These are phyloP conservation scores for Trichonephila inaurata DNA, from an alignment of 1,140 invertebrate genomes.

Conservation along the genomic window DNA sequence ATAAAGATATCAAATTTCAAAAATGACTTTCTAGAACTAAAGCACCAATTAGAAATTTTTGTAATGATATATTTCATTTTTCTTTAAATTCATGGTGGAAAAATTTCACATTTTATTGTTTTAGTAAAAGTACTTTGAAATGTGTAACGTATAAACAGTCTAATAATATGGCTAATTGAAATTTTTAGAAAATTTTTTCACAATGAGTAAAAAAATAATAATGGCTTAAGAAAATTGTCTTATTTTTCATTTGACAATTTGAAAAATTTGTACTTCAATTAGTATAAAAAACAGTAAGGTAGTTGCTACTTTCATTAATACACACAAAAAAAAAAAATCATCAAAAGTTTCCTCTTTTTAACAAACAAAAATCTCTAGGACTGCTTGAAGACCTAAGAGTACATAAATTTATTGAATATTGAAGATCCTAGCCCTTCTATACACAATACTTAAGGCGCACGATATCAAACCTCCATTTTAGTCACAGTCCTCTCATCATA, in stretches of 20 bases:
- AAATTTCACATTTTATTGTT: neutral
- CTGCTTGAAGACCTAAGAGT: no score
- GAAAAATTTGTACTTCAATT: constrained; percentile 39
- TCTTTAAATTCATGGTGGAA: no score
- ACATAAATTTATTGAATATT: neutral
- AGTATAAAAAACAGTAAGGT: neutral
- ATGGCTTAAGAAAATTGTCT: neutral
- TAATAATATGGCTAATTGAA: neutral
- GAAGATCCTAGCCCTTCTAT: neutral
- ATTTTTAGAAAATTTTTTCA: neutral
- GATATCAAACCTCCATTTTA: neutral
- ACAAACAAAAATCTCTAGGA: neutral
- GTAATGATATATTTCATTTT: no score
- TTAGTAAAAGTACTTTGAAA: neutral
- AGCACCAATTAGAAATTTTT: no score
- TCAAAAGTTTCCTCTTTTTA: neutral
- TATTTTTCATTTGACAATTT: neutral
- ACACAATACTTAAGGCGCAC: neutral
- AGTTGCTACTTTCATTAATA: neutral
- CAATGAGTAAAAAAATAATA: neutral
- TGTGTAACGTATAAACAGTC: neutral
- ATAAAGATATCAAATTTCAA: no score
- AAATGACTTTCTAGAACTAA: no score
- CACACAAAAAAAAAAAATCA: neutral
- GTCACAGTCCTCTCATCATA: neutral